Conservation (phyloP, 2,113 vertebrate species). For the Gadus macrocephalus region DNA sequence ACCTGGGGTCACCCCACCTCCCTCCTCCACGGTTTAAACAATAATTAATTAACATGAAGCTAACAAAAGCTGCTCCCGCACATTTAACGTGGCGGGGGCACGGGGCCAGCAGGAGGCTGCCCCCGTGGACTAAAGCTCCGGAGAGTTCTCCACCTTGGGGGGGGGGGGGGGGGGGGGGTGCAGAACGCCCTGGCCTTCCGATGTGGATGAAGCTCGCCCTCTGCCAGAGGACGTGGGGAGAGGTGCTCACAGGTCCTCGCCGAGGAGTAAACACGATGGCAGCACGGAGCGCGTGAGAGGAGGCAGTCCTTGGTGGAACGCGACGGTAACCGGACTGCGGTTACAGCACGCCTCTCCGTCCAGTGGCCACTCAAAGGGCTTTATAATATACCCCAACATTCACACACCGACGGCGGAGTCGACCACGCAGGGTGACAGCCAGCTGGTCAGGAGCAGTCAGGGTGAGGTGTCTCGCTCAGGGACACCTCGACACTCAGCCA, state of each 20-base stretch:
- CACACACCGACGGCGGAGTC: no score
- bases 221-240: constrained; percentile 23
- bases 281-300: no score
- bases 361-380: neutral
- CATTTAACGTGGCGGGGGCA: constrained; percentile 56
- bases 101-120: constrained; percentile 33
- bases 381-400: no score
- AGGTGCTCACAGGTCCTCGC: constrained; percentile 28
- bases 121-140: constrained; percentile 54
- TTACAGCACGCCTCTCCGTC: neutral
- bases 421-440: no score
- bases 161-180: constrained; percentile 25
- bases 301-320: neutral
- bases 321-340: neutral
- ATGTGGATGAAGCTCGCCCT: constrained; percentile 28
- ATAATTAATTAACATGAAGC: constrained; percentile 54
- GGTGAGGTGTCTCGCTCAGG: no score
- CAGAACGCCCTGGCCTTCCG: constrained; percentile 23
- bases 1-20: neutral
- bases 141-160: constrained; percentile 58
- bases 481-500: no score
- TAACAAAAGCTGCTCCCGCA: constrained; percentile 57
- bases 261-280: constrained; percentile 15
- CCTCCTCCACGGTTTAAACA: constrained; percentile 19
- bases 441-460: no score